These are phyloP conservation scores for Sebastes wilsoni DNA, from an alignment of 2,797 vertebrate genomes.

Conservation along the genomic window DNA sequence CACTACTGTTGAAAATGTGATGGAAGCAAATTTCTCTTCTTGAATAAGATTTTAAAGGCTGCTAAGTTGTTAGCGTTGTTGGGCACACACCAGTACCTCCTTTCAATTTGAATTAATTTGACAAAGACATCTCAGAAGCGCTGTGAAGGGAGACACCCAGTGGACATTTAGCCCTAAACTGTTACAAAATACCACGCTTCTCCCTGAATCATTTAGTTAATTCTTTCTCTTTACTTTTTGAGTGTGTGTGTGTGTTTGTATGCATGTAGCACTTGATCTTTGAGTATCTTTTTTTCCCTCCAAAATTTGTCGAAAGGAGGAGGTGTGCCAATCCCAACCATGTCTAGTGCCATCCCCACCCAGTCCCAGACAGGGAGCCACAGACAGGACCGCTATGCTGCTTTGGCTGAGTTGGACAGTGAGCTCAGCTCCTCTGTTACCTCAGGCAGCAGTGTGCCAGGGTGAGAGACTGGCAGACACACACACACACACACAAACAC, in stretches of 20 bases:
- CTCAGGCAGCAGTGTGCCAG: constrained; percentile 81
- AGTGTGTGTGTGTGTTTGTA: background rate
- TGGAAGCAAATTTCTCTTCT: background rate
- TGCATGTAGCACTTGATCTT: background rate
- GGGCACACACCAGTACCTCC: background rate
- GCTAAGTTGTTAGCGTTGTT: background rate
- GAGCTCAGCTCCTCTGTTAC: constrained; percentile 88
- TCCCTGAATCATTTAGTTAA: background rate
- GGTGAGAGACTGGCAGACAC: constrained; percentile 64
- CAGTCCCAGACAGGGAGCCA: constrained; percentile 80
- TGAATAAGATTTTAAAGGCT: background rate
- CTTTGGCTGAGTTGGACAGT: constrained; percentile 92
- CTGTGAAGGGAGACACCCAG: background rate
- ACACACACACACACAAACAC: background rate
- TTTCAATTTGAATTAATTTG: background rate
- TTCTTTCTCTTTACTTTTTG: background rate
- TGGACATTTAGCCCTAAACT: background rate
- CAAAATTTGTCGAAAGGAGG: constrained; percentile 60
- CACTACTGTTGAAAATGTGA: background rate
- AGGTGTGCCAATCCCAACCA: constrained; percentile 79
- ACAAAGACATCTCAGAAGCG: background rate
- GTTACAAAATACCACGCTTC: background rate
- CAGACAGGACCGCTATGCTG: constrained; percentile 91
- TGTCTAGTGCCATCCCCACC: constrained; percentile 78
- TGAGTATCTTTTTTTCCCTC: background rate